Conservation (phyloP, 1,140 invertebrate species). For the Lasioglossum baleicum region DNA sequence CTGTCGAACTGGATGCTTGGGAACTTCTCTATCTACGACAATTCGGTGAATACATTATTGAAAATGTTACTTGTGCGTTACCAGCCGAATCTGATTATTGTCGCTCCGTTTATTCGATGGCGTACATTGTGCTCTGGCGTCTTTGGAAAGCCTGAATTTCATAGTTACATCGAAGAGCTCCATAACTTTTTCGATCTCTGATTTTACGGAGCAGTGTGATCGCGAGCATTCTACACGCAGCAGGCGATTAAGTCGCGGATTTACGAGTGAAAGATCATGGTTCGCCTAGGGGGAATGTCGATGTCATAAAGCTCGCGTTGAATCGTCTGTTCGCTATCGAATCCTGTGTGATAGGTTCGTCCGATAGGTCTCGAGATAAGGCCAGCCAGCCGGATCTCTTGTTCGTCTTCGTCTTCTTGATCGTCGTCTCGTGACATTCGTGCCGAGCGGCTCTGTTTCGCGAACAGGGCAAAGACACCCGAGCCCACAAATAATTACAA, state of each 20-base stretch:
- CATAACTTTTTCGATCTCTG: too few relatives aligned
- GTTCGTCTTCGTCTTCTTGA: not conserved
- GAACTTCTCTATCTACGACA: too few relatives aligned
- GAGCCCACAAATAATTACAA: not conserved
- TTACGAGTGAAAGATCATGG: slow-evolving; percentile 48
- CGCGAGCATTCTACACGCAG: too few relatives aligned
- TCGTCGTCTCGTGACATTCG: slow-evolving; percentile 21
- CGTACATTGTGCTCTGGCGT: too few relatives aligned
- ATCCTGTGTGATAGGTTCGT: not conserved
- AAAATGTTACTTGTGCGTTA: too few relatives aligned
- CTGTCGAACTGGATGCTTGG: not conserved
- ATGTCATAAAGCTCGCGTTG: slow-evolving; percentile 43
- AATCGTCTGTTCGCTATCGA: slow-evolving; percentile 22
- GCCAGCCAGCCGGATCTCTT: not conserved
- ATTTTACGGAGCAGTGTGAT: too few relatives aligned
- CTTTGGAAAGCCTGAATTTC: not conserved
- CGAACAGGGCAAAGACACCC: not conserved
- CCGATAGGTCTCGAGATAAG: slow-evolving; percentile 12
- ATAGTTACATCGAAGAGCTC: too few relatives aligned
- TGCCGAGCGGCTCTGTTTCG: too few relatives aligned
- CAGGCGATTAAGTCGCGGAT: slow-evolving; percentile 22
- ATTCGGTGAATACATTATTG: too few relatives aligned
- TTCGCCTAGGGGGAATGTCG: slow-evolving; percentile 29
- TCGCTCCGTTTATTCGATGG: too few relatives aligned
- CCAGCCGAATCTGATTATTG: too few relatives aligned